These are phyloP conservation scores for Drosophila colorata DNA, from an alignment of 2,888 invertebrate species.

Conservation along the genomic window DNA sequence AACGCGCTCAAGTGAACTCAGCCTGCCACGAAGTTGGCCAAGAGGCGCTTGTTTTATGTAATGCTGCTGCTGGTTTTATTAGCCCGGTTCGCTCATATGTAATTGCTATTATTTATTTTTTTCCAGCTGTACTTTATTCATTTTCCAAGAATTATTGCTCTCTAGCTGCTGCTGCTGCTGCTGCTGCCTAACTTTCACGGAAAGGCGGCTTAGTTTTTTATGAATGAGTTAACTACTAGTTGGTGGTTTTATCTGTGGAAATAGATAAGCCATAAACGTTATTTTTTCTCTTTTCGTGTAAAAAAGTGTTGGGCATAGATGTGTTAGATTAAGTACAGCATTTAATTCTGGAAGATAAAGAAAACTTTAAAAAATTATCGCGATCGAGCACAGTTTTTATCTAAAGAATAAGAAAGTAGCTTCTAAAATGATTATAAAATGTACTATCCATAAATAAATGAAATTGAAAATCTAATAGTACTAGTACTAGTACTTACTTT, in stretches of 20 bases:
- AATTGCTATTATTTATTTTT: slow-evolving; percentile 74
- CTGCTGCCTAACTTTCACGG: slow-evolving; percentile 29
- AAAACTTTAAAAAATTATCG: too few relatives aligned
- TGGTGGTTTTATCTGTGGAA: slow-evolving; percentile 50
- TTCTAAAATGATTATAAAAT: neutral
- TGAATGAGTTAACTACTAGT: slow-evolving; percentile 54
- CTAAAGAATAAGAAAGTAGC: neutral
- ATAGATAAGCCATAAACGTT: slow-evolving; percentile 36
- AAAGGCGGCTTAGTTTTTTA: slow-evolving; percentile 38
- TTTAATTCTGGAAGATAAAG: slow-evolving; percentile 1
- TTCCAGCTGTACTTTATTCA: slow-evolving; percentile 23
- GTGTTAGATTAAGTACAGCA: slow-evolving; percentile 22
- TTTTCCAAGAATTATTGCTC: slow-evolving; percentile 61
- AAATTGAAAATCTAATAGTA: too few relatives aligned
- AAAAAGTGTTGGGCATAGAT: slow-evolving; percentile 18
- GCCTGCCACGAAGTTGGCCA: slow-evolving; percentile 31
- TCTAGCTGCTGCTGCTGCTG: slow-evolving; percentile 8
- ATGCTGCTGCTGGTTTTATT: slow-evolving; percentile 57
- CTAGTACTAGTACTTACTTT: neutral
- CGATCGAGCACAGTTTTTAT: neutral
- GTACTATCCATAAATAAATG: too few relatives aligned
- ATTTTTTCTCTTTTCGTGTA: slow-evolving; percentile 8
- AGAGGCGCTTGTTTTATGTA: slow-evolving; percentile 40
- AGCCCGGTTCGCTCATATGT: slow-evolving; percentile 51
- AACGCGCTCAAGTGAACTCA: slow-evolving; percentile 57